Evolutionary conservation across 2,113 vertebrate species (phyloP).

Genomic region (Sialia sialis): DNA sequence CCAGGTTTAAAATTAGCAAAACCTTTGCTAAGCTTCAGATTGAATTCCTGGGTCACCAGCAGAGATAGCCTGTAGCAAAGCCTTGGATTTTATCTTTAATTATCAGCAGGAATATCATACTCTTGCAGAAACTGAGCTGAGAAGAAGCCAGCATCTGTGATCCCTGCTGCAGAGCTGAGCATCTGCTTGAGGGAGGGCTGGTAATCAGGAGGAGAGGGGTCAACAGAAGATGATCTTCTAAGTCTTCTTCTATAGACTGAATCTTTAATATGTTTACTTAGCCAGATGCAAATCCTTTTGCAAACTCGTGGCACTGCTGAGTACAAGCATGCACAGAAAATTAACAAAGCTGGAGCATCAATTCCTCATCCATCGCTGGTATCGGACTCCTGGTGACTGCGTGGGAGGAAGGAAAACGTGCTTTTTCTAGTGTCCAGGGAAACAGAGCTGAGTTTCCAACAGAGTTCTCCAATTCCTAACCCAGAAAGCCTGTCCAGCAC

Average conservation of each 20-base stretch:
- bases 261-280: constrained; percentile 47
- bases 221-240: constrained; percentile 37
- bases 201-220: constrained; percentile 26
- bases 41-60: constrained; percentile 6
- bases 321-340: background rate
- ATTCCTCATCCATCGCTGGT: background rate
- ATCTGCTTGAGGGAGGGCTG: background rate
- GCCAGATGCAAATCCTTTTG: background rate
- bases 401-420: background rate
- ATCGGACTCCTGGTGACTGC: background rate
- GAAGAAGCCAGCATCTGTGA: constrained; percentile 2
- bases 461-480: background rate
- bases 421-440: background rate
- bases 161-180: constrained; percentile 6
- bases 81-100: constrained; percentile 19
- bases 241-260: constrained; percentile 10
- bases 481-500: background rate
- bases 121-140: constrained; percentile 5
- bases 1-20: constrained; percentile 32
- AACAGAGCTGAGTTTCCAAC: background rate
- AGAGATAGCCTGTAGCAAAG: constrained; percentile 20
- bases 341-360: background rate
- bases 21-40: constrained; percentile 26
- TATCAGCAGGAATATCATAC: background rate
- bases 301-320: background rate